Percentiles rank a stretch among this genome's conserved stretches.
phyloP scores from a whole-genome alignment of 2,113 vertebrate species.

The Struthidea cinerea region DNA sequence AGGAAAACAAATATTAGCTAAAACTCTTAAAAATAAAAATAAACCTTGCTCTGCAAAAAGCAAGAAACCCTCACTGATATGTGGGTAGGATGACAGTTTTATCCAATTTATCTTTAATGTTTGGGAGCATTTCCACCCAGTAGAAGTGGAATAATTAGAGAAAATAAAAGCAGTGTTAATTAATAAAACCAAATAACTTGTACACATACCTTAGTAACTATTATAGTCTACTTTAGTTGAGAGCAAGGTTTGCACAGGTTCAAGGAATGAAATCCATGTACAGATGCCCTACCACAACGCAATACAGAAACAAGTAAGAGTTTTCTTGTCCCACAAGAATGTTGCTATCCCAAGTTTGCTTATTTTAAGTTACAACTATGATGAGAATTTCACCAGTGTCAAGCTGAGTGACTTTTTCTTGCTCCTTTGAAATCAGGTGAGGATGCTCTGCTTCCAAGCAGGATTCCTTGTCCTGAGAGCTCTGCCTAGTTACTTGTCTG shows the following conservation, averaged over 20 bases:
- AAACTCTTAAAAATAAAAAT: neutral
- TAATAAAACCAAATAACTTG: neutral
- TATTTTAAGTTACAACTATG: neutral
- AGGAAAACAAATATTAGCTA: neutral
- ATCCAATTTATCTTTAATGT: neutral
- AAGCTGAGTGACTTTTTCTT: neutral
- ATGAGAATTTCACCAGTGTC: neutral
- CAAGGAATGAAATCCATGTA: neutral
- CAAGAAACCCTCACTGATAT: neutral
- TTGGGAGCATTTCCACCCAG: neutral
- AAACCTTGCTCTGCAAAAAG: neutral
- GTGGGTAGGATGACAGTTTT: neutral
- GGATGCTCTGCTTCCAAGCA: neutral
- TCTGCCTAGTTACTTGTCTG: neutral
- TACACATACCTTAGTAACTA: neutral
- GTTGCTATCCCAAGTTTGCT: neutral
- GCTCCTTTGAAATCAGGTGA: neutral
- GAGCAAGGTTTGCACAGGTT: neutral
- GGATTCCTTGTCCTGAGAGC: neutral
- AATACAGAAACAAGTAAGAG: neutral
- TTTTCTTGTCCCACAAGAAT: neutral
- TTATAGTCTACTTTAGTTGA: neutral
- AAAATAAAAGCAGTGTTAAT: neutral
- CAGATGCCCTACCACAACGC: neutral
- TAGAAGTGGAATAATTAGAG: neutral